Conservation (phyloP, 2,888 invertebrate species). For the Orthosia gracilis region DNA sequence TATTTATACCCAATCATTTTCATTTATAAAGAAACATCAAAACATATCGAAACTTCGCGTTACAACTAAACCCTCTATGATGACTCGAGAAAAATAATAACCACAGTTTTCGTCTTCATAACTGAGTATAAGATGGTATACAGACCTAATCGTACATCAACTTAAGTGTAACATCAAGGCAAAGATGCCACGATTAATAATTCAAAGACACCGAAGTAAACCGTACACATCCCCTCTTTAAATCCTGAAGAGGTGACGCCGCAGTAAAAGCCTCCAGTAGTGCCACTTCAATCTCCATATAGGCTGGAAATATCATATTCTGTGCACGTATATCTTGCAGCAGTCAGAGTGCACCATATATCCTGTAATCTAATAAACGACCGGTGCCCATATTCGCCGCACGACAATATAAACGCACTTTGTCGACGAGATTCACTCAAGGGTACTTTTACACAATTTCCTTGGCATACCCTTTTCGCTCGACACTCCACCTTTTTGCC, state of each 20-base stretch:
- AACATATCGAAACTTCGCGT: neutral
- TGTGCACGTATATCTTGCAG: slow-evolving; percentile 48
- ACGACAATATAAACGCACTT: slow-evolving; percentile 82
- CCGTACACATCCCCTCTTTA: slow-evolving; percentile 20
- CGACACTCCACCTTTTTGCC: slow-evolving; percentile 80
- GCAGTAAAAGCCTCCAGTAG: slow-evolving; percentile 44
- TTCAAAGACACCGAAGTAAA: slow-evolving; percentile 49
- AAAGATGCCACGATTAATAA: slow-evolving; percentile 54
- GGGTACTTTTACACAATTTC: slow-evolving; percentile 84
- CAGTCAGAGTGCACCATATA: slow-evolving; percentile 62
- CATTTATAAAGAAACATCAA: neutral
- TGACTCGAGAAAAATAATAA: neutral
- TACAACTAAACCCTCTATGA: neutral
- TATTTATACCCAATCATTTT: neutral
- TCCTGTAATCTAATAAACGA: slow-evolving; percentile 72
- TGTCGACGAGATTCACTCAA: slow-evolving; percentile 79
- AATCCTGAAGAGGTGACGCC: slow-evolving; percentile 37
- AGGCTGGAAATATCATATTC: slow-evolving; percentile 36
- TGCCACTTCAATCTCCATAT: slow-evolving; percentile 34
- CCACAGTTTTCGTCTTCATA: neutral
- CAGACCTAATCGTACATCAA: slow-evolving; percentile 9
- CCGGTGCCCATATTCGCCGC: slow-evolving; percentile 70
- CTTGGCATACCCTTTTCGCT: slow-evolving; percentile 79
- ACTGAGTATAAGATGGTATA: neutral
- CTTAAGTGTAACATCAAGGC: slow-evolving; percentile 45